These are phyloP conservation scores for Mastomys natalensis DNA, from an alignment of 2,113 vertebrate genomes.

Conservation along the genomic window DNA sequence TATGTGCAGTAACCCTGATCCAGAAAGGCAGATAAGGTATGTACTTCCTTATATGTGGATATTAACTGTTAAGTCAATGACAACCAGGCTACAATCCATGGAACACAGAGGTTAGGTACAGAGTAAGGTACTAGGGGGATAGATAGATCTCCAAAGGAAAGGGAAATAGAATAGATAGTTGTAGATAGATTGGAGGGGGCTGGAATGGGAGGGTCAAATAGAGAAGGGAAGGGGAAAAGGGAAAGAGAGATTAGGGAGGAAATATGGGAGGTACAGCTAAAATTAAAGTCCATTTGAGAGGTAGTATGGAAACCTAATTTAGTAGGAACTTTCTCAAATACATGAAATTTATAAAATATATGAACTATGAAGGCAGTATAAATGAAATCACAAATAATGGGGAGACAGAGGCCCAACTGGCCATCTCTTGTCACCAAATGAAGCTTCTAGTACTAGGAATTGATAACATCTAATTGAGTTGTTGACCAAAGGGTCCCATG, in stretches of 20 bases:
- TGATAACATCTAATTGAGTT: not conserved
- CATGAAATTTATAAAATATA: not conserved
- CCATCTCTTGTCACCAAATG: not conserved
- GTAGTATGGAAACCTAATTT: not conserved
- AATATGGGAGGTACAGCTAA: not conserved
- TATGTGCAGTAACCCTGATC: not conserved
- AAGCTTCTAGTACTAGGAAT: not conserved
- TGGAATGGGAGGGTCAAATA: not conserved
- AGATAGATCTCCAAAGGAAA: not conserved
- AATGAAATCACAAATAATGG: not conserved
- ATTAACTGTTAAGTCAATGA: not conserved
- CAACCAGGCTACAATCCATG: not conserved
- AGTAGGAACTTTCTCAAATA: not conserved
- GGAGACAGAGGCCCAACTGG: not conserved
- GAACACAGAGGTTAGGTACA: not conserved
- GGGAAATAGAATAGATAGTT: not conserved
- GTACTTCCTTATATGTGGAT: not conserved
- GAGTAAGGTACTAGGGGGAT: not conserved
- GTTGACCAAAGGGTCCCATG: not conserved
- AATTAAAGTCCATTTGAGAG: not conserved
- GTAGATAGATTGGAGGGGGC: not conserved
- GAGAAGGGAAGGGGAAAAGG: not conserved
- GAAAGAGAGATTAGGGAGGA: not conserved
- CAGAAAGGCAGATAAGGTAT: not conserved
- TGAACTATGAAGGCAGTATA: not conserved